Evolutionary conservation across 2,797 vertebrate species (phyloP).

Genomic region (Xenopus petersii): DNA sequence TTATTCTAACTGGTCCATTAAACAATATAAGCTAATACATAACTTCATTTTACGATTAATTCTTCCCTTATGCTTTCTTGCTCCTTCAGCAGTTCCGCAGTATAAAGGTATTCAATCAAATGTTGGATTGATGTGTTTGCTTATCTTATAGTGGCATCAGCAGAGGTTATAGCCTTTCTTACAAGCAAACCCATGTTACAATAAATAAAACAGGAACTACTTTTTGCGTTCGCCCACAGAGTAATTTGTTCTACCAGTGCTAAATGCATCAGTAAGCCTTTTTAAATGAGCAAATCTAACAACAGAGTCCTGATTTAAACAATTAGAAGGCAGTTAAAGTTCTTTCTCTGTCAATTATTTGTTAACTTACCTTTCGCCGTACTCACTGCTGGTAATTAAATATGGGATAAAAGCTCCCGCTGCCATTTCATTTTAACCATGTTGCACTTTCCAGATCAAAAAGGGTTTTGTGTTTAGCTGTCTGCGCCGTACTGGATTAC

Average conservation of each 20-base stretch:
- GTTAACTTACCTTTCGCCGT: conserved; percentile 42
- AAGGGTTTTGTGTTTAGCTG: conserved; percentile 35
- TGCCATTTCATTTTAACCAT: conserved; percentile 41
- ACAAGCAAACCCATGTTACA: conserved; percentile 23
- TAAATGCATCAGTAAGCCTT: conserved; percentile 44
- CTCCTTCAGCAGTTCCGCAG: too few relatives aligned
- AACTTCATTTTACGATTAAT: too few relatives aligned
- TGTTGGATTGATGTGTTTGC: too few relatives aligned
- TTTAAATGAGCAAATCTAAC: conserved; percentile 46
- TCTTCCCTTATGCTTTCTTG: too few relatives aligned
- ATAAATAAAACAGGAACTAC: conserved; percentile 38
- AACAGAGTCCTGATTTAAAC: conserved; percentile 36
- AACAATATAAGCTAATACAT: too few relatives aligned
- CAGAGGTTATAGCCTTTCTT: conserved; percentile 11
- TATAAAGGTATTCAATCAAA: too few relatives aligned
- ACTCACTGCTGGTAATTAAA: conserved; percentile 44
- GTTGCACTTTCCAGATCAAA: conserved; percentile 30
- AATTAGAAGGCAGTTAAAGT: conserved; percentile 41
- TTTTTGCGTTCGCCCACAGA: conserved; percentile 27
- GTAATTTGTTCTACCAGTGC: conserved; percentile 43
- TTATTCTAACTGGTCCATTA: too few relatives aligned
- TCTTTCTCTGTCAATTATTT: conserved; percentile 43
- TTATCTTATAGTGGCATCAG: not conserved
- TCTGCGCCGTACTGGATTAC: conserved; percentile 16
- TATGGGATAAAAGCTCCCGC: conserved; percentile 29